Conservation (phyloP, 2,888 invertebrate genomes). For the Carabus problematicus region DNA sequence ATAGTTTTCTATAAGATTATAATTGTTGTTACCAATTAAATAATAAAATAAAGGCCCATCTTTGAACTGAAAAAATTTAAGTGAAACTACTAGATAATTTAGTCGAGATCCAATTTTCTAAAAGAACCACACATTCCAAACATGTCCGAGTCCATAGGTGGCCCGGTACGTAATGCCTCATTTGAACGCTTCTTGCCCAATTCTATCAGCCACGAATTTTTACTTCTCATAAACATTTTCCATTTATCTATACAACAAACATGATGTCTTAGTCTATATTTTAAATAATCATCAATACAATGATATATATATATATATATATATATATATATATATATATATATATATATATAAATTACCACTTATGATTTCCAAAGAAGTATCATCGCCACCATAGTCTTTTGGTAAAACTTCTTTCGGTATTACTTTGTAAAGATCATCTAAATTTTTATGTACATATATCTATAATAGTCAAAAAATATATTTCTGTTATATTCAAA, state of each 20-base stretch:
- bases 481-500: no score
- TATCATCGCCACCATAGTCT: constrained; percentile 36
- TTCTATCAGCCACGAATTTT: constrained; percentile 23
- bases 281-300: not conserved
- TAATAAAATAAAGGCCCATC: no score
- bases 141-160: constrained; percentile 15
- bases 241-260: constrained; percentile 19
- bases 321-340: no score
- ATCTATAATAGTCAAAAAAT: constrained; percentile 8
- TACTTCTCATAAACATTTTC: constrained; percentile 22
- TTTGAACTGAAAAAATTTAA: not conserved
- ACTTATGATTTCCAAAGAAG: constrained; percentile 18
- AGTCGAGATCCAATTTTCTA: constrained; percentile 25
- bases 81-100: not conserved
- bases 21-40: no score
- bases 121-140: constrained; percentile 35
- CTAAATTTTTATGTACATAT: constrained; percentile 28
- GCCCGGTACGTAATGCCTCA: constrained; percentile 25
- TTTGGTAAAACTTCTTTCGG: constrained; percentile 26
- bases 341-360: constrained; percentile 18
- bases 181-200: constrained; percentile 20
- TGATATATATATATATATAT: no score
- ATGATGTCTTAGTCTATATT: not conserved
- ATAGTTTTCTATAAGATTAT: no score
- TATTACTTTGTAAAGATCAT: constrained; percentile 29